Evolutionary conservation across 2,113 vertebrate genomes (phyloP).

Genomic region (Otocyon megalotis): DNA sequence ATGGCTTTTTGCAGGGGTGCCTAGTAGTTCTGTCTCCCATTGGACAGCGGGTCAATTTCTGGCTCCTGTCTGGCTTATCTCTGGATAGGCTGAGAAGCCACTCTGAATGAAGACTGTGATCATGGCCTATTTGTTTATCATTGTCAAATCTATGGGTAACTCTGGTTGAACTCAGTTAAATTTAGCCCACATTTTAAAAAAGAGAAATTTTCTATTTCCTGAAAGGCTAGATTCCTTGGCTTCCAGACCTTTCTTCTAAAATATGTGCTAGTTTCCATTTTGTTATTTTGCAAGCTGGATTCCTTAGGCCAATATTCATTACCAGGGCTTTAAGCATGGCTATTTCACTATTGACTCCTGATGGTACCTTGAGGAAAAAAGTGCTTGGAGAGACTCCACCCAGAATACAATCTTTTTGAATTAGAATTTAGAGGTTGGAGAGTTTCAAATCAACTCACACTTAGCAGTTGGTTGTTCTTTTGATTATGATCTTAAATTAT

Average conservation of each 20-base stretch:
- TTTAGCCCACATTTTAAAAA: neutral
- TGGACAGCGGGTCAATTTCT: neutral
- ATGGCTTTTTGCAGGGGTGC: neutral
- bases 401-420: neutral
- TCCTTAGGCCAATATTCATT: conserved; percentile 25
- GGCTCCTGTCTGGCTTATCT: neutral
- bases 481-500: neutral
- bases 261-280: neutral
- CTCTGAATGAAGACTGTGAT: neutral
- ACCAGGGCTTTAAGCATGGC: neutral
- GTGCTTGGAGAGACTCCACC: neutral
- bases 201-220: neutral
- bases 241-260: conserved; percentile 1
- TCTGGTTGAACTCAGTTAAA: conserved; percentile 35
- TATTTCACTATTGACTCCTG: neutral
- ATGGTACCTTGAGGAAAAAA: neutral
- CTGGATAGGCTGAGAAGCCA: neutral
- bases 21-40: neutral
- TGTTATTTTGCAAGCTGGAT: neutral
- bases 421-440: neutral
- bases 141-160: neutral
- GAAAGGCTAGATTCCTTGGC: neutral
- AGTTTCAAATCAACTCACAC: neutral
- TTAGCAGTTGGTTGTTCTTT: neutral
- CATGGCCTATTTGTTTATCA: neutral